Evolutionary conservation across 2,797 vertebrate genomes (phyloP).

Genomic region (Spinus pinus): DNA sequence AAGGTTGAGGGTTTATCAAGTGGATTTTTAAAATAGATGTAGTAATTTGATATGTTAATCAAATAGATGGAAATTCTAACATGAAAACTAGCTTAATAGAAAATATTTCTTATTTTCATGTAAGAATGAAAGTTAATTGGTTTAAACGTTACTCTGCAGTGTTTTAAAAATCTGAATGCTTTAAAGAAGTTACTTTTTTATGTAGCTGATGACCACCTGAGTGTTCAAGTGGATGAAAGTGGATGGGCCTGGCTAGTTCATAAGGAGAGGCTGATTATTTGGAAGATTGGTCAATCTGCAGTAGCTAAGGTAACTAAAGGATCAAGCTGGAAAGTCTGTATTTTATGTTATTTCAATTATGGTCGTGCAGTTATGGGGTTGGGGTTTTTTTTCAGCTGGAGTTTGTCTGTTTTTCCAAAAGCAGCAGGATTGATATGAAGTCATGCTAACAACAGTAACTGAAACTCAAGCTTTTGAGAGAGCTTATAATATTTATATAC

Average conservation of each 20-base stretch:
- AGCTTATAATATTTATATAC: background rate
- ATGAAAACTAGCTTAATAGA: background rate
- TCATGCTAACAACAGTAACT: background rate
- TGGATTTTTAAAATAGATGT: background rate
- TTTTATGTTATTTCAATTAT: background rate
- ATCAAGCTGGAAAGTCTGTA: background rate
- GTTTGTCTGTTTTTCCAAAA: background rate
- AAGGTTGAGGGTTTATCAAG: background rate
- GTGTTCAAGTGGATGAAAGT: constrained; percentile 84
- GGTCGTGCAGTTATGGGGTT: accelerated
- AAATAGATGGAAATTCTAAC: background rate
- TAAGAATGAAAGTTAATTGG: background rate
- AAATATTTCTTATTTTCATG: background rate
- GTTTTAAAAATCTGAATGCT: background rate
- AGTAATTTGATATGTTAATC: background rate
- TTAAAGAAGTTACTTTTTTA: background rate
- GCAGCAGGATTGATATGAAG: accelerated
- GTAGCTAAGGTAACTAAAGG: constrained; percentile 85
- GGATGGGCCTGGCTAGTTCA: constrained; percentile 96
- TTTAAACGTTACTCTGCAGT: background rate
- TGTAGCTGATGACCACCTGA: constrained; percentile 81
- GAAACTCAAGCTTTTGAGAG: background rate
- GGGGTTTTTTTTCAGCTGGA: background rate
- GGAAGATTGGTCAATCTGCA: constrained; percentile 90
- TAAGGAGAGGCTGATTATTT: constrained; percentile 88